Evolutionary conservation across 2,113 vertebrate species (phyloP), one percentile per base, ranked within the genome.

Genomic region (Colius striatus): DNA sequence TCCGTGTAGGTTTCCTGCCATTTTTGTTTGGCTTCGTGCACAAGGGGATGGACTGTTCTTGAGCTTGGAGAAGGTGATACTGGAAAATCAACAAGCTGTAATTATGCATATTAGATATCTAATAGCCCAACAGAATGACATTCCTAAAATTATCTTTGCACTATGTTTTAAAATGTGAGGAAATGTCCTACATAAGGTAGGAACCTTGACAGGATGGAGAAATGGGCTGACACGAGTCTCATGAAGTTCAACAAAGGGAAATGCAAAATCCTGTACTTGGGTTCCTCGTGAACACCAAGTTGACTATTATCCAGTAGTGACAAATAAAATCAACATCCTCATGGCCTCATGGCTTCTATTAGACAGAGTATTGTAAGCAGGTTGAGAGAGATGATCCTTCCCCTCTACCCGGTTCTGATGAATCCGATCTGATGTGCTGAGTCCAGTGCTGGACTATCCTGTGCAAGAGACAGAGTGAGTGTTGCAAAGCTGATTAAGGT

Each of bases 271-370:
- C 19, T 50, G 2, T 41, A 19, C 15, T 14, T 72, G 11, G 5
- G 6, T 3, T 32, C 30, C 19, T 87, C 5, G 1, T 6, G 0
- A 5, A 19, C n/a, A 38, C 2, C 58, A 68, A 38, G 13, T 5
- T 45, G 13, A 38, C 20, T 45, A 8, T 75, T 68, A 45, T 36
- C 17, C 30, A 76, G 36, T 16, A 36, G 10, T 19, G 43, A 43
- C 13, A 62, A 41, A 41, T 15, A 51, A 48, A 12, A 12, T 16
- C 26, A 54, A 32, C 11, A 54, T n/a, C n/a, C n/a, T n/a, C n/a
- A n/a, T n/a, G n/a, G 6, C 19, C 9, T 80, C 16, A 16, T 53
- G 30, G n/a, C 2, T 11, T 75, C 34, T 17, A 8, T 47, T 32
- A 51, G 34, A 17, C 18, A 82, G 30, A 53, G 8, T 25, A 30